Base-by-base conservation (phyloP, 2,797 vertebrate genomes). In the Odontamblyopus lacepedii region DNA sequence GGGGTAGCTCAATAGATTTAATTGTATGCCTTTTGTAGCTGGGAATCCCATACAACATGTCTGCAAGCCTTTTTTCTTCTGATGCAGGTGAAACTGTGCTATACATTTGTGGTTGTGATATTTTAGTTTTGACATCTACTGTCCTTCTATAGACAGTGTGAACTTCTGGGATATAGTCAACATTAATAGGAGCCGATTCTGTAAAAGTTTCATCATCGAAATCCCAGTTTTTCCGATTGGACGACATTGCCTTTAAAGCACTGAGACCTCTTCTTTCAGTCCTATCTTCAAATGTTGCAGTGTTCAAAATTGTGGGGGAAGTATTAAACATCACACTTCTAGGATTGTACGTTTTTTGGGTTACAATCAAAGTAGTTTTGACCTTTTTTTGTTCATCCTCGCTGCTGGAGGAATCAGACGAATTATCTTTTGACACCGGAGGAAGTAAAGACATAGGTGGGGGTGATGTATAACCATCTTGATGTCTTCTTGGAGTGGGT, bases 191-290 rank as follows among this genome's bases (percentile, higher is more conserved):
- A 44, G 57, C 57, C 55, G 1, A 38, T 27, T 68, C 62, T 2
- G 27, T 67, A n/a, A 56, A 15, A 13, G 74, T 26, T 9, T 59
- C 18, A 12, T 51, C 15, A 5, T 38, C 57, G 1, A 0, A 55
- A 19, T 91, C 87, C 91, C 91, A 93, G 48, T 11, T 57, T 67
- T 0, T 65, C 78, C 87, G 90, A 3, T 86, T 64, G 1, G 79
- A 70, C 32, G 89, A 90, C 83, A 92, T 85, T 32, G 18, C 74
- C 83, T 84, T 91, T 30, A 92, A 48, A 9, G 89, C 91, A 64
- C n/a, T 71, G 19, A 92, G 87, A 26, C 91, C 92, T 82, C 71
- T 89, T 13, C 30, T 79, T 55, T 75, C 64, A 1, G 1, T 75
- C 7, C 2, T 70, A 23, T 76, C 64, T 53, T 69, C 76, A 50